These are phyloP conservation scores for Drosophila monieri DNA, from an alignment of 2,888 invertebrate genomes.

Conservation along the genomic window DNA sequence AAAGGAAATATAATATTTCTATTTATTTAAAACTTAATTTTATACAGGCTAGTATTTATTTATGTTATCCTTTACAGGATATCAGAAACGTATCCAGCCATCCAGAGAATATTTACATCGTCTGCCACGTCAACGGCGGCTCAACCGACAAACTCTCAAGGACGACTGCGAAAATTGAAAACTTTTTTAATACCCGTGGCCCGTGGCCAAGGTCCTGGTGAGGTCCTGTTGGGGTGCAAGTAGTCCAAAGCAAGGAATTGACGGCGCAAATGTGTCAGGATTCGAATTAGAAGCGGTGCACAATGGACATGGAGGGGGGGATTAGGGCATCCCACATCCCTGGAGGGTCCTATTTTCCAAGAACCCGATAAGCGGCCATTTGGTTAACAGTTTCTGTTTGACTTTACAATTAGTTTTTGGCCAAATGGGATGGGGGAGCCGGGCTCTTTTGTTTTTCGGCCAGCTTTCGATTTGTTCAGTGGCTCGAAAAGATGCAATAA, in stretches of 20 bases:
- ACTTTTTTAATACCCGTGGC: conserved; percentile 51
- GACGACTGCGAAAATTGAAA: conserved; percentile 36
- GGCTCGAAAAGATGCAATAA: conserved; percentile 55
- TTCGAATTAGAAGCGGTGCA: conserved; percentile 39
- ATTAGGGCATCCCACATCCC: neutral
- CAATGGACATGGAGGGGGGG: neutral
- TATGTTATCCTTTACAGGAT: neutral
- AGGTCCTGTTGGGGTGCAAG: conserved; percentile 8
- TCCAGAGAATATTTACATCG: conserved; percentile 14
- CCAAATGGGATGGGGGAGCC: neutral
- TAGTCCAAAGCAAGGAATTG: conserved; percentile 20
- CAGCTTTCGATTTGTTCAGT: conserved; percentile 39
- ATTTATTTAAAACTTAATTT: neutral
- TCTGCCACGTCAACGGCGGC: conserved; percentile 7
- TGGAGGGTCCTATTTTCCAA: conserved; percentile 3
- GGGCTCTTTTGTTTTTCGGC: conserved; percentile 31
- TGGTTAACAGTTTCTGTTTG: conserved; percentile 38
- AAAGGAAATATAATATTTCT: neutral
- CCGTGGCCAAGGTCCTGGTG: conserved; percentile 16
- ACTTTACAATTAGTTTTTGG: conserved; percentile 41
- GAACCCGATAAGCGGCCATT: conserved; percentile 11
- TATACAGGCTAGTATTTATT: neutral
- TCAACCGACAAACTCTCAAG: conserved; percentile 37
- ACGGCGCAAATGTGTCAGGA: conserved; percentile 45
- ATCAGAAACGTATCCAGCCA: conserved; percentile 3